A percentile compares a stretch with the other conserved stretches of the same genome.
Conservation (phyloP, 2,113 vertebrate species). For the Apteryx mantelli region DNA sequence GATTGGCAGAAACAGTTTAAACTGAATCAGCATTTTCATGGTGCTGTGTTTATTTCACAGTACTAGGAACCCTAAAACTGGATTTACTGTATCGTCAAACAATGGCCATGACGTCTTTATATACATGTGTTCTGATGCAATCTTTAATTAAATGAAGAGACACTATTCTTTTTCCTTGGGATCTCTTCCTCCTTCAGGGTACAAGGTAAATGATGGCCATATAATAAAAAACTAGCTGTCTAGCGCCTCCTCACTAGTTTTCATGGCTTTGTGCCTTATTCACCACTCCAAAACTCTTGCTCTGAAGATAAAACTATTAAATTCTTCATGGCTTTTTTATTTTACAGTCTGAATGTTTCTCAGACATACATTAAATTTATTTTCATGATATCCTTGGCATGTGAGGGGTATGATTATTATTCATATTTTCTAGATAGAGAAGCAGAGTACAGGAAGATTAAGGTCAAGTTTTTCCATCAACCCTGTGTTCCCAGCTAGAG, state of each 20-base stretch:
- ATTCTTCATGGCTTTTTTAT: not conserved
- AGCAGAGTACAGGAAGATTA: not conserved
- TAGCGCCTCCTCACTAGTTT: slow-evolving; percentile 1
- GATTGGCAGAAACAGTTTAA: not conserved
- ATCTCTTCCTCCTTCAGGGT: not conserved
- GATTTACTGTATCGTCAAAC: not conserved
- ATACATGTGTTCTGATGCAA: not conserved
- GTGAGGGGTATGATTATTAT: not conserved
- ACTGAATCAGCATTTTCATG: not conserved
- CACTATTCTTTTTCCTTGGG: not conserved
- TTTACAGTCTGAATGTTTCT: not conserved
- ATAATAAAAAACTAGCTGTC: not conserved
- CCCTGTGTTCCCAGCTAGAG: not conserved
- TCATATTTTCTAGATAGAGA: not conserved
- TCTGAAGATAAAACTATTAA: slow-evolving; percentile 16
- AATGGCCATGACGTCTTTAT: not conserved
- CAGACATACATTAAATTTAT: not conserved
- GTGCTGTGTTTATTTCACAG: not conserved
- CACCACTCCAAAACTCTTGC: not conserved
- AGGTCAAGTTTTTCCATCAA: not conserved
- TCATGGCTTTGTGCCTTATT: slow-evolving; percentile 32
- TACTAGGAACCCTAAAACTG: not conserved
- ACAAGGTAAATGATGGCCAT: rapidly evolving
- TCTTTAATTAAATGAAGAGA: not conserved
- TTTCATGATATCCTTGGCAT: not conserved